phyloP scores from a whole-genome alignment of 92 coral and sea anemone genomes.

The Isaurus tuberculatus region DNA sequence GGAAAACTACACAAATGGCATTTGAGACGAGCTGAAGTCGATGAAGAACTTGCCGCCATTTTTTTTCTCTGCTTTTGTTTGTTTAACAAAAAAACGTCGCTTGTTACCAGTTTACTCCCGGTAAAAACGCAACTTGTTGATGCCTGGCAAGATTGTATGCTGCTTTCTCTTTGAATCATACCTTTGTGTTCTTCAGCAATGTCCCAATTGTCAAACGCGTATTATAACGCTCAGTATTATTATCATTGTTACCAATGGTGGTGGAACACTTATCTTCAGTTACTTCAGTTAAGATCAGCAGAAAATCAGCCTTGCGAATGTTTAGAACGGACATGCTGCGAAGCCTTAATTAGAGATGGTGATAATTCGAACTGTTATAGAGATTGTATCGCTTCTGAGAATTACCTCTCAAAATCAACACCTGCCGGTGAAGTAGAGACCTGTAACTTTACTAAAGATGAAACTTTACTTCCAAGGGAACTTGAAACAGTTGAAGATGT shows the following conservation, averaged over 20 bases:
- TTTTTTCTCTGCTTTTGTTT: constrained; percentile 44
- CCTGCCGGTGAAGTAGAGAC: constrained; percentile 3
- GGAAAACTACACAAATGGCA: constrained; percentile 62
- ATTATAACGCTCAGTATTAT: constrained; percentile 54
- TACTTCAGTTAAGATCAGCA: constrained; percentile 4
- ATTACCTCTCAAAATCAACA: background rate
- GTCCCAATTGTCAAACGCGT: constrained; percentile 22
- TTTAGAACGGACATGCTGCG: background rate
- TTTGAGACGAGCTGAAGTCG: constrained; percentile 4
- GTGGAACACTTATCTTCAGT: constrained; percentile 61
- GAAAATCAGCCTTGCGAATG: constrained; percentile 29
- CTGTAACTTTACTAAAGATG: background rate
- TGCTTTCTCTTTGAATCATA: background rate
- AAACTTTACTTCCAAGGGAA: background rate
- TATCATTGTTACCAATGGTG: constrained; percentile 67
- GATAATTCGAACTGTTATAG: background rate
- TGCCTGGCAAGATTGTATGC: constrained; percentile 1
- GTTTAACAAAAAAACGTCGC: too few relatives aligned
- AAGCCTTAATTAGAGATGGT: background rate
- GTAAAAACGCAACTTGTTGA: background rate
- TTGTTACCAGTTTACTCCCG: constrained; percentile 10
- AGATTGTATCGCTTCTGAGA: background rate
- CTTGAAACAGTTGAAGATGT: constrained; percentile 23
- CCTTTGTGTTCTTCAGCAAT: background rate
- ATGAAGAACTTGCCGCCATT: constrained; percentile 73